These are phyloP conservation scores for Abrostola triplasia DNA, from an alignment of 2,888 invertebrate species.

Conservation along the genomic window DNA sequence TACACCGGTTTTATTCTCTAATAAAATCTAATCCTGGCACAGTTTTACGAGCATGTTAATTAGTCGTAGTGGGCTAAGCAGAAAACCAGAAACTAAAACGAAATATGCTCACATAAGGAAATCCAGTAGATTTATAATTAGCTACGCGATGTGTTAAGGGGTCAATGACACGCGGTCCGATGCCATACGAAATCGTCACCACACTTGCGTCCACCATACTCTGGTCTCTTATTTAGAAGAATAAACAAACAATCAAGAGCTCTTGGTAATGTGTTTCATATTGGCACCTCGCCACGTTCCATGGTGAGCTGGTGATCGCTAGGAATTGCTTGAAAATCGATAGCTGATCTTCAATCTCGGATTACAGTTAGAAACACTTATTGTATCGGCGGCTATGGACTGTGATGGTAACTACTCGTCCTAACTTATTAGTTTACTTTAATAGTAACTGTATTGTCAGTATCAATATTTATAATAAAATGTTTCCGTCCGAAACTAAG, in stretches of 20 bases:
- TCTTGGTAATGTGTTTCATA: constrained; percentile 63
- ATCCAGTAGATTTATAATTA: constrained; percentile 80
- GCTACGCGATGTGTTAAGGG: constrained; percentile 81
- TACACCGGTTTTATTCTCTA: constrained; percentile 18
- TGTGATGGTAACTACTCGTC: no score
- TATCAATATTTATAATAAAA: no score
- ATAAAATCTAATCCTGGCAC: constrained; percentile 42
- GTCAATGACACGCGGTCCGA: constrained; percentile 81
- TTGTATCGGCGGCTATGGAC: neutral
- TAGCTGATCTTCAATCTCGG: constrained; percentile 37
- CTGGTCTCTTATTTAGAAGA: constrained; percentile 56
- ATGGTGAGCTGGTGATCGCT: constrained; percentile 53
- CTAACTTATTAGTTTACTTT: no score
- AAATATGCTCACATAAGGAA: constrained; percentile 70
- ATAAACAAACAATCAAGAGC: constrained; percentile 37
- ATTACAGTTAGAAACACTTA: constrained; percentile 20
- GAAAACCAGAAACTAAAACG: constrained; percentile 54
- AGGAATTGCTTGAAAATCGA: constrained; percentile 49
- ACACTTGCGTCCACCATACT: constrained; percentile 56
- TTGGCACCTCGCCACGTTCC: constrained; percentile 71
- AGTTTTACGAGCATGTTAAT: constrained; percentile 47
- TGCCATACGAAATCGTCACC: constrained; percentile 71
- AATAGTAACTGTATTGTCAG: no score
- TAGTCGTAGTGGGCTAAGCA: constrained; percentile 34
- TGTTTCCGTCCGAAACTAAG: no score